Base-by-base conservation (phyloP, 2,888 invertebrate genomes). In the Chrysotoxum bicinctum region DNA sequence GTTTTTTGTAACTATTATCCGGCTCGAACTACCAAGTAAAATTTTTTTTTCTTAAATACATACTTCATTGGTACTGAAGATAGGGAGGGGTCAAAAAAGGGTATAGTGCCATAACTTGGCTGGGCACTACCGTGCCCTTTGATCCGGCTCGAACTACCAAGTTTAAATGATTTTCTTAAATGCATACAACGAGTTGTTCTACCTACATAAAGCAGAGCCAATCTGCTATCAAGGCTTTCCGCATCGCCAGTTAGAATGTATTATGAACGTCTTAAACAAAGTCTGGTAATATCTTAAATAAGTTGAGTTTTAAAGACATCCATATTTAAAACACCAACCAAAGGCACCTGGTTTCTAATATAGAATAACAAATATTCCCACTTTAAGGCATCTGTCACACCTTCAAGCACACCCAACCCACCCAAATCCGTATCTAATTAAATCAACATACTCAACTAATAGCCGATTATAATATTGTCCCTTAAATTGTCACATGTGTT, bases 361-460 rank as follows among this genome's bases (percentile, higher is more conserved):
- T 1, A 2, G 14, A 26, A 43, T 1, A 43, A 9, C 1, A 40
- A 40, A 6, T n/a, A 8, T 8, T 26, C 23, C 9, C 4, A 60
- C n/a, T 23, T 40, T 9, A 1, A 40, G 5, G 10, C 43, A 62
- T 43, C 60, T 62, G 60, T 35, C 56, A 23, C 12, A 43, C 16
- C n/a, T 26, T n/a, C 26, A n/a, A 10, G 10, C n/a, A 62, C 43
- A 7, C 0, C 8, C 2, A 26, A 4, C 16, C 16, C 23, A 37
- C 35, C 23, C 43, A 43, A 12, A 14, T 5, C 14, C 12, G 0
- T 23, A 9, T n/a, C 12, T 58, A n/a, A 62, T 26, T 62, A 68
- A 73, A 66, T 45, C 72, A 66, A 75, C 84, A 84, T 64, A 75
- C 74, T 84, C 68, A 35, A 58, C 64, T 84, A 80, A 84, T 77